Percentiles rank a stretch among this genome's conserved stretches.
These are phyloP conservation scores for Syngnathoides biaculeatus DNA, from an alignment of 2,113 vertebrate genomes.

Conservation along the genomic window DNA sequence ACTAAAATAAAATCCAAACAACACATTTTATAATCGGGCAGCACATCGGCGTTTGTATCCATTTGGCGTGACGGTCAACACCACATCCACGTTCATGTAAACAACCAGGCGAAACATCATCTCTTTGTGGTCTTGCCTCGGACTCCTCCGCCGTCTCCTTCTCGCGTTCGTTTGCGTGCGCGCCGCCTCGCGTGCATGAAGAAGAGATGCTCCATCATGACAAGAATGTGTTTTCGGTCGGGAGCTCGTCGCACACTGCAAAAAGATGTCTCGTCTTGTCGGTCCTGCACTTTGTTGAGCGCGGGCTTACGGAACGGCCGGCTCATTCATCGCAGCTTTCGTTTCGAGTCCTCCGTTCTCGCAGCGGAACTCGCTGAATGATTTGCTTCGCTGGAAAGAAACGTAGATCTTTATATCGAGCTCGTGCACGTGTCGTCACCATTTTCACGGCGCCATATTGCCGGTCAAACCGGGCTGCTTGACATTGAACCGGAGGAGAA, in stretches of 20 bases:
- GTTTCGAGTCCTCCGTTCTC: not conserved
- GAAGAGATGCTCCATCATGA: not conserved
- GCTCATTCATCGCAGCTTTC: slow-evolving; percentile 22
- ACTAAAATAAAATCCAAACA: too few species aligned
- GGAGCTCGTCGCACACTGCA: not conserved
- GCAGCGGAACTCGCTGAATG: not conserved
- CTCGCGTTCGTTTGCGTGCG: not conserved
- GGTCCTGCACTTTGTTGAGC: slow-evolving; percentile 16
- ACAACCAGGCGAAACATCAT: not conserved
- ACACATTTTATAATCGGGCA: not conserved
- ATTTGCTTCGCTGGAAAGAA: not conserved
- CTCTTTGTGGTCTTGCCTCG: not conserved
- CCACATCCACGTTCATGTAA: not conserved
- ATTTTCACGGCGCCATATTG: too few species aligned
- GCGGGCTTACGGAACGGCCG: not conserved
- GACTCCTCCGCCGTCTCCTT: too few species aligned
- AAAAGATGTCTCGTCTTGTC: slow-evolving; percentile 9
- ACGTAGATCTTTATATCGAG: too few species aligned
- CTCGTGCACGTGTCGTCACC: too few species aligned
- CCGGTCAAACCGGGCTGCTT: too few species aligned
- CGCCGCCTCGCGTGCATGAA: not conserved
- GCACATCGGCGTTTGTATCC: not conserved
- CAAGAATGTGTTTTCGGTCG: not conserved
- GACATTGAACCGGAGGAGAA: too few species aligned
- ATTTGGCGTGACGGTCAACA: not conserved